Evolutionary conservation across 2,113 vertebrate genomes (phyloP), one percentile per base, ranked within the genome.

Genomic region (Lipophrys pholis): DNA sequence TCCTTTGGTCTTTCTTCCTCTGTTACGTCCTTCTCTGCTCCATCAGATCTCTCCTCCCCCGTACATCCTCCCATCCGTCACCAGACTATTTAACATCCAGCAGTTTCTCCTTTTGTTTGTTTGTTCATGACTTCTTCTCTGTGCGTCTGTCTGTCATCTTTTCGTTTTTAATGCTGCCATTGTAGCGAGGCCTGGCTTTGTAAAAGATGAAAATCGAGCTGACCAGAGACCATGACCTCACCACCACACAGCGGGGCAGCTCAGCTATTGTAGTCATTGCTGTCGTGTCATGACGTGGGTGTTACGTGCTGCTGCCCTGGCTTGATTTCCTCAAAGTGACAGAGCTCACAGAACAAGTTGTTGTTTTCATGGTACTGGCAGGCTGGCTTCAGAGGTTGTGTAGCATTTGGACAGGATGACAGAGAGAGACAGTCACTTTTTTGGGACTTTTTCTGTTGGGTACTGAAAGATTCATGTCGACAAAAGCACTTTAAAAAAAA

Each of bases 251-350:
- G 57, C 14, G 0, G 14, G 39, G 45, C 10, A 7, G 43, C 43
- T 50, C 10, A 7, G 43, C 43, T 50, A 66, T 40, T 17, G 54
- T 35, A 36, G 45, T 69, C 59, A 11, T 11, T 21, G 67, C 41
- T 69, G 56, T 63, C 5, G 1, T 51, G 60, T 46, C 69, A 15
- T 76, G 52, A 78, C 59, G 54, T 45, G 51, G 49, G 54, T 49
- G 45, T 73, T 69, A 64, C 40, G 14, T 54, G 43, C 30, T 21
- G 5, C 15, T 14, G 21, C 51, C 58, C n/a, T 9, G 21, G 52
- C 54, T 21, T 73, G 65, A 73, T 78, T 73, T 64, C 43, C 49
- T 61, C 65, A 55, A 16, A 68, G 58, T 69, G 72, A 76, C 71
- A 76, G 45, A 54, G 30, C 55, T 30, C 51, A 69, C 51, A 35